These are phyloP conservation scores for Acronicta alni DNA, from an alignment of 2,888 invertebrate species.

Conservation along the genomic window DNA sequence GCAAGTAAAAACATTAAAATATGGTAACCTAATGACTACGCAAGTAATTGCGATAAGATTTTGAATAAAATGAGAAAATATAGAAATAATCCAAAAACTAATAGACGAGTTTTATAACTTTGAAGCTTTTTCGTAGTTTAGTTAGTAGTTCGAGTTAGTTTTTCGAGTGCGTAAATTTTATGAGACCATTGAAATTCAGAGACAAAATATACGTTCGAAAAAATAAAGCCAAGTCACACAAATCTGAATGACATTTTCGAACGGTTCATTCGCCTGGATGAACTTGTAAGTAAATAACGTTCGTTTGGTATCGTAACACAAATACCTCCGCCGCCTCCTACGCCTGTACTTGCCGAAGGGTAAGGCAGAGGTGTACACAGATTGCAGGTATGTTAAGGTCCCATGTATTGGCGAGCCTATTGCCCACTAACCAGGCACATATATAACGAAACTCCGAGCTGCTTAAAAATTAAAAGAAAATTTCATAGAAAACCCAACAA, in stretches of 20 bases:
- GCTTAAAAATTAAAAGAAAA: no score
- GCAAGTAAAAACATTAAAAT: no score
- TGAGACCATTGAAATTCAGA: constrained; percentile 6
- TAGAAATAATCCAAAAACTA: constrained; percentile 13
- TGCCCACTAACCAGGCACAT: no score
- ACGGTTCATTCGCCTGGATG: constrained; percentile 2
- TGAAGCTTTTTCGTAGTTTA: constrained; percentile 10
- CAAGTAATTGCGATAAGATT: not conserved
- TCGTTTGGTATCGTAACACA: constrained; percentile 15
- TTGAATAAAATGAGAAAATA: not conserved
- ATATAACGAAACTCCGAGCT: no score
- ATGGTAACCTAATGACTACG: not conserved
- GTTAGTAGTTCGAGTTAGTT: no score
- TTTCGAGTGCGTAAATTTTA: constrained; percentile 5
- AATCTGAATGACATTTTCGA: constrained; percentile 12
- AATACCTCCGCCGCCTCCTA: no score
- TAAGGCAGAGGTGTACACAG: no score
- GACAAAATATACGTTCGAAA: constrained; percentile 17
- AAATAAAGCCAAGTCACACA: constrained; percentile 19
- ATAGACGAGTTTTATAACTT: not conserved
- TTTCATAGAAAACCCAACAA: no score
- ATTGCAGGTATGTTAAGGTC: no score
- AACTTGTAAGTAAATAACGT: no score
- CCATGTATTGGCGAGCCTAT: no score
- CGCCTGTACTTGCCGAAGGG: no score